Evolutionary conservation across 2,888 invertebrate species (phyloP), one percentile per base, ranked within the genome.

Genomic region (Tetragonisca angustula): DNA sequence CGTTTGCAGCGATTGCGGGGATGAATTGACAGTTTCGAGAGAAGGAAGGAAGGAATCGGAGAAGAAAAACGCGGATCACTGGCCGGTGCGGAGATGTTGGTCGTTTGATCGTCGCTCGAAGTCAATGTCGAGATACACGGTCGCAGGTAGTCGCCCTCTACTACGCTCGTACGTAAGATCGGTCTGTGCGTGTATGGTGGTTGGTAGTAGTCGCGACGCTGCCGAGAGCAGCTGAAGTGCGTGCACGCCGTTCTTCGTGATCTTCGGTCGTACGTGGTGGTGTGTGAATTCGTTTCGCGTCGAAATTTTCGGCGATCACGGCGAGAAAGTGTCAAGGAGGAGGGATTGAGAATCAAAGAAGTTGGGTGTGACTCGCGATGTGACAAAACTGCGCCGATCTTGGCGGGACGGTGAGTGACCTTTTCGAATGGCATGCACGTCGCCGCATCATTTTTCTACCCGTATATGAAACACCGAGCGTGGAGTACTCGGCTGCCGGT

Each of bases 321-420:
- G 21, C 11, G 65, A 68, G 77, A 72, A 76, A 74, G 78, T 74
- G 72, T 11, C 6, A 49, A 2, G 27, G 74, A 2, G 27, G 74
- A 72, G 50, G 70, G 68, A 85, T 84, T 73, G 62, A 74, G 36
- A 72, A 67, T 64, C 76, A 17, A 24, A 27, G 32, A 54, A n/a
- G 52, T 50, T 76, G 73, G 84, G 69, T 73, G 79, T 75, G 62
- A 74, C 76, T 68, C 68, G 84, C 32, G 61, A 81, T 83, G 88
- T 78, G 83, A 88, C 50, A 73, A 71, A 77, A 73, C 36, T 56
- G 64, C 27, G 72, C 36, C 89, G 91, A 90, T 93, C 92, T 93
- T 93, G 91, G 87, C 81, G 87, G 86, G 88, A 89, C 92, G 93
- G 93, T 93, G 93, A 93, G 93, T 92, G 93, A 93, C 92, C 93